A percentile compares a stretch with the other conserved stretches of the same genome.
Conservation (phyloP, 2,797 vertebrate genomes). For the Garrulus glandarius region DNA sequence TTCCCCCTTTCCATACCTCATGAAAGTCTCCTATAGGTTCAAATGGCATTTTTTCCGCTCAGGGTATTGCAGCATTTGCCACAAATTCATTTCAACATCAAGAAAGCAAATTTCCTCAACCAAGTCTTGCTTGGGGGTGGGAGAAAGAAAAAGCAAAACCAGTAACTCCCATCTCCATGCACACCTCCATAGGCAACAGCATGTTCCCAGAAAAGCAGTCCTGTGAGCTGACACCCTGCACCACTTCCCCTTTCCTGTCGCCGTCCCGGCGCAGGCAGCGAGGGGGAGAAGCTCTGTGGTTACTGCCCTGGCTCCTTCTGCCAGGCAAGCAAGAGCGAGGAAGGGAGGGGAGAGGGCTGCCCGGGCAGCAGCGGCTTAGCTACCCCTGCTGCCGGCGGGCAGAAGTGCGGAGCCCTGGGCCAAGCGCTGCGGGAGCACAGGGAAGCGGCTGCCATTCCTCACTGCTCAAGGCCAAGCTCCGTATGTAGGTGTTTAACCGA, state of each 20-base stretch:
- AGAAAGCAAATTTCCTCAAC: neutral
- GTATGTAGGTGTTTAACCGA: neutral
- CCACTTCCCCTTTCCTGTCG: neutral
- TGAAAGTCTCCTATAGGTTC: neutral
- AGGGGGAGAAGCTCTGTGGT: neutral
- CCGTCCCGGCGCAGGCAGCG: accelerated
- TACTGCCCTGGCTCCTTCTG: neutral
- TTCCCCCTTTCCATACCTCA: neutral
- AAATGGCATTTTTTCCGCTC: neutral
- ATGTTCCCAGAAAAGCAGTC: neutral
- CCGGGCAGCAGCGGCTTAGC: neutral
- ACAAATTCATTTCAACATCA: neutral
- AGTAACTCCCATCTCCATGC: neutral
- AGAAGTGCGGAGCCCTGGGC: neutral
- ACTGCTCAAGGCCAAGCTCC: neutral
- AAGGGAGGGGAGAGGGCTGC: neutral
- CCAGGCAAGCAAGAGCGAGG: neutral
- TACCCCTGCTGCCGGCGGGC: neutral
- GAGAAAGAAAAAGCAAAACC: neutral
- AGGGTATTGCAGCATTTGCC: neutral
- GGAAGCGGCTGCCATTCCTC: neutral
- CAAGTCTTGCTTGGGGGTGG: neutral
- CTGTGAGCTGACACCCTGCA: neutral
- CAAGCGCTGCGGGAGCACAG: neutral
- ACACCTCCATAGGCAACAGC: neutral